Evolutionary conservation across 2,113 vertebrate species (phyloP).

Genomic region (Lepus timidus): DNA sequence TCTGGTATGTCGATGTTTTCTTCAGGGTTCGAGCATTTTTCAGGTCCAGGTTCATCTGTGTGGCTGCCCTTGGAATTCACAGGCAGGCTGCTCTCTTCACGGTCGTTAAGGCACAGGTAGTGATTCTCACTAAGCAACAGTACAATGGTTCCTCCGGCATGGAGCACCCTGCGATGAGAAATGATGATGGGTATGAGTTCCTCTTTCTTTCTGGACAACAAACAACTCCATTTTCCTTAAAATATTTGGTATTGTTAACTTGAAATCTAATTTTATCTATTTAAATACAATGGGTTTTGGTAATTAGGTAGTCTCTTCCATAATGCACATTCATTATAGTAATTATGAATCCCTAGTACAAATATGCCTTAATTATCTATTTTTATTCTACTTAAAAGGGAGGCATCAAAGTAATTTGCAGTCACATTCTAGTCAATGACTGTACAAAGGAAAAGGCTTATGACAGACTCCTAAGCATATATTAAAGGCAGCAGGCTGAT

Average conservation of each 20-base stretch:
- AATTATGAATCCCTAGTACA: constrained; percentile 76
- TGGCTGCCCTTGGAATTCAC: neutral
- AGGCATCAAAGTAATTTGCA: constrained; percentile 77
- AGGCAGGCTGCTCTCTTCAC: neutral
- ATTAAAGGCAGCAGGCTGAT: neutral
- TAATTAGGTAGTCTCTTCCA: constrained; percentile 75
- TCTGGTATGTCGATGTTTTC: neutral
- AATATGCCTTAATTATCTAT: constrained; percentile 82
- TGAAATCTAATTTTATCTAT: constrained; percentile 76
- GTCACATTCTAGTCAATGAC: constrained; percentile 66
- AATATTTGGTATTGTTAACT: constrained; percentile 64
- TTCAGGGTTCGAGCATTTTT: neutral
- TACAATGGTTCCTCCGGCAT: constrained; percentile 89
- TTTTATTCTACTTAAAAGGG: constrained; percentile 77
- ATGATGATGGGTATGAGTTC: neutral
- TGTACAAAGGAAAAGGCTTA: constrained; percentile 14
- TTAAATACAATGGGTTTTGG: constrained; percentile 68
- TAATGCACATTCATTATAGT: constrained; percentile 77
- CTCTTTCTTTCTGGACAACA: constrained; percentile 47
- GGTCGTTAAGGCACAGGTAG: constrained; percentile 73
- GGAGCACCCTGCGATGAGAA: constrained; percentile 89
- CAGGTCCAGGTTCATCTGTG: accelerated
- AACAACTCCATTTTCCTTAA: constrained; percentile 59
- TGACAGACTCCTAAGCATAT: constrained; percentile 29
- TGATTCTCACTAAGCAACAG: constrained; percentile 93